A percentile compares a stretch with the other conserved stretches of the same genome.
phyloP scores from a whole-genome alignment of 2,888 invertebrate genomes.

The Cephus runcator region DNA sequence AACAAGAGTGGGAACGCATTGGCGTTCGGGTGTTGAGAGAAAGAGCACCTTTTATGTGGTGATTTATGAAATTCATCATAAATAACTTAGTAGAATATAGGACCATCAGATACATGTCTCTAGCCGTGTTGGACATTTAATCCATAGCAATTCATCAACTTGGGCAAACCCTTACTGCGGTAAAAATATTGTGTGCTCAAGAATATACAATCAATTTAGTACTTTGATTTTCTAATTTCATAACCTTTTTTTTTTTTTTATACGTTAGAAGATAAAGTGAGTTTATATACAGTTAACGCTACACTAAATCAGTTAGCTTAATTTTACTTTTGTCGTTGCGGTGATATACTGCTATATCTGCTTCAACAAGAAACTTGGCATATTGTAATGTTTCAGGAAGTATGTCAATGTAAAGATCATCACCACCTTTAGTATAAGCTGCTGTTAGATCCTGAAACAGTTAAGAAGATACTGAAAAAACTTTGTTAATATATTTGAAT shows the following conservation, averaged over 20 bases:
- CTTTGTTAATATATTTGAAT: neutral
- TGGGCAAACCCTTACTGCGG: too few relatives aligned
- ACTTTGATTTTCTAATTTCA: too few relatives aligned
- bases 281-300: neutral
- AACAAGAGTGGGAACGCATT: conserved; percentile 85
- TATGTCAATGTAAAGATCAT: conserved; percentile 51
- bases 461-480: neutral
- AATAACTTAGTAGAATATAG: neutral
- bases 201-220: too few relatives aligned
- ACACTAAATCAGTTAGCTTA: conserved; percentile 46
- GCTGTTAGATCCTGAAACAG: conserved; percentile 29
- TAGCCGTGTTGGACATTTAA: too few relatives aligned
- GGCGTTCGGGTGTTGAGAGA: conserved; percentile 89
- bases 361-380: conserved; percentile 46
- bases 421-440: conserved; percentile 49
- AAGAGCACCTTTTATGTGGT: conserved; percentile 93
- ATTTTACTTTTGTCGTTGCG: conserved; percentile 50
- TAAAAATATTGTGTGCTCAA: too few relatives aligned
- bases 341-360: conserved; percentile 48
- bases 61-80: conserved; percentile 25
- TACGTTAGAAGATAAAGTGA: too few relatives aligned
- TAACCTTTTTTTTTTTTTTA: too few relatives aligned
- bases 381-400: conserved; percentile 27
- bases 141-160: too few relatives aligned
- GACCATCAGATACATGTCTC: too few relatives aligned